Percentiles rank a stretch among this genome's conserved stretches.
Conservation (phyloP, 2,113 vertebrate genomes). For the Aptenodytes patagonicus region DNA sequence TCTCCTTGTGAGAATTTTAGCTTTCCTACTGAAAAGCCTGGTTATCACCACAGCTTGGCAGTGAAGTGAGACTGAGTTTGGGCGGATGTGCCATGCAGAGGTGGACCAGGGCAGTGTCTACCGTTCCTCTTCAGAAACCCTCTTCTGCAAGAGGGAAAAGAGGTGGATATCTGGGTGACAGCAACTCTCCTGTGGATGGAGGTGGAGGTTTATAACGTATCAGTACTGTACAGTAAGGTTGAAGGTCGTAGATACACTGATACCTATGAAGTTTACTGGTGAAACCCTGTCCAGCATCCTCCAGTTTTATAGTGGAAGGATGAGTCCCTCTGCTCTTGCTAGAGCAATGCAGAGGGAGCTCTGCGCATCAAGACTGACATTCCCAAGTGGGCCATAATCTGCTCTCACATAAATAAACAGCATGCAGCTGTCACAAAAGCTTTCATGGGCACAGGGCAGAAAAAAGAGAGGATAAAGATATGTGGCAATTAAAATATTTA, state of each 20-base stretch:
- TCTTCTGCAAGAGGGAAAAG: background rate
- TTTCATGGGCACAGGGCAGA: background rate
- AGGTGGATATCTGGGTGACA: background rate
- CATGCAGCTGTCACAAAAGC: background rate
- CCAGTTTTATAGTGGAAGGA: background rate
- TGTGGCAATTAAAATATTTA: constrained; percentile 34
- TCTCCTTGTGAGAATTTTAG: background rate
- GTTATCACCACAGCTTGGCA: background rate
- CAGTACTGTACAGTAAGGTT: background rate
- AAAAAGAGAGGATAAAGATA: background rate
- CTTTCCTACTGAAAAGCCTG: background rate
- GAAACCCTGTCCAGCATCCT: background rate
- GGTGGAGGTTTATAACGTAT: background rate
- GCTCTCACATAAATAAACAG: background rate
- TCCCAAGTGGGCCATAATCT: constrained; percentile 6
- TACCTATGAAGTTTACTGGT: background rate
- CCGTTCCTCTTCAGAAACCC: background rate
- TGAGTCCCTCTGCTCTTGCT: background rate
- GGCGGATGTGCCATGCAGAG: background rate
- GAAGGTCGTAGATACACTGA: background rate
- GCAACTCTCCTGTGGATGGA: background rate
- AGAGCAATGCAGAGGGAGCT: background rate
- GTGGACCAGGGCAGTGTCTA: background rate
- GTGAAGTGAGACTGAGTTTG: background rate
- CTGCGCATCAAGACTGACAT: background rate